phyloP scores from a whole-genome alignment of 2,113 vertebrate species.

The Daphoenositta chrysoptera region DNA sequence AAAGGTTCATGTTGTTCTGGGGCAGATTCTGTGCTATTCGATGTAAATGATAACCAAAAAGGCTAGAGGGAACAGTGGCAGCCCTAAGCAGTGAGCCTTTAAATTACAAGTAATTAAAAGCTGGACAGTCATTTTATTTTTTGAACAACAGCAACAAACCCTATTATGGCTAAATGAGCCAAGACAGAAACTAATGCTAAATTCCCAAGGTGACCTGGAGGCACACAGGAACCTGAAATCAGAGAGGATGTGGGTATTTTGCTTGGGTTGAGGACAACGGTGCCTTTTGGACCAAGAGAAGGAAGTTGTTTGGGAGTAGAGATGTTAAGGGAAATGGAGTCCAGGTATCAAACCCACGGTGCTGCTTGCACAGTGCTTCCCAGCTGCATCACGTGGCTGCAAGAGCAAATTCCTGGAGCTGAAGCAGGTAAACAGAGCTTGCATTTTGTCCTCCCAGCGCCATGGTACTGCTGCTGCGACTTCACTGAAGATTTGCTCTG shows the following conservation, averaged over 20 bases:
- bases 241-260: neutral
- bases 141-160: neutral
- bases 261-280: neutral
- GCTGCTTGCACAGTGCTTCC: neutral
- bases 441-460: neutral
- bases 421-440: neutral
- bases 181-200: neutral
- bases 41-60: neutral
- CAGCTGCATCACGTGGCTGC: fast-evolving
- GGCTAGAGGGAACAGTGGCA: neutral
- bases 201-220: neutral
- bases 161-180: neutral
- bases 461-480: neutral
- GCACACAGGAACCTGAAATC: neutral
- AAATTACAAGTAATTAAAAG: neutral
- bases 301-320: neutral
- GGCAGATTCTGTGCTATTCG: neutral
- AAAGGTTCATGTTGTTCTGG: neutral
- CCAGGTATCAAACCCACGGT: neutral
- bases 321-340: neutral
- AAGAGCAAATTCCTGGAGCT: neutral
- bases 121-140: neutral
- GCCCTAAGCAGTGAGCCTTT: neutral
- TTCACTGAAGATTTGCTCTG: neutral
- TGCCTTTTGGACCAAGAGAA: neutral